Conservation (phyloP, 2,888 invertebrate genomes). For the Campopleginae sp. region DNA sequence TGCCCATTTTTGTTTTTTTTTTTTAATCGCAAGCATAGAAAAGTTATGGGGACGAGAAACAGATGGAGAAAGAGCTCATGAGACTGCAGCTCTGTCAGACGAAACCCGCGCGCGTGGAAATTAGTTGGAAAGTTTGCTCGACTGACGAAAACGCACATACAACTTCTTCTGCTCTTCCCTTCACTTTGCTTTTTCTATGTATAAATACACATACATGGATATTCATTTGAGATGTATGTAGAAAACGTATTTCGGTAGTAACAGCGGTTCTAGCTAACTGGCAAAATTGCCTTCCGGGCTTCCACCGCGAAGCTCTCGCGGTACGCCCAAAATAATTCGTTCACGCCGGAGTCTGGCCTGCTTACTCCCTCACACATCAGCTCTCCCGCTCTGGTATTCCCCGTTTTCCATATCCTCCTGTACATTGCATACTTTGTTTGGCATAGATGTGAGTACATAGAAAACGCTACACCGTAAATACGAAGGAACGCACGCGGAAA, state of each 20-base stretch:
- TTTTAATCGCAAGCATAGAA: slow-evolving; percentile 45
- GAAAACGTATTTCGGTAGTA: slow-evolving; percentile 66
- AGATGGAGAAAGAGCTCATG: slow-evolving; percentile 33
- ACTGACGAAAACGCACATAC: slow-evolving; percentile 29
- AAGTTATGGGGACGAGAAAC: slow-evolving; percentile 29
- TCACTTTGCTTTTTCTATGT: slow-evolving; percentile 18
- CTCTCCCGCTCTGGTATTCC: slow-evolving; percentile 46
- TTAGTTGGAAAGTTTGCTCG: slow-evolving; percentile 69
- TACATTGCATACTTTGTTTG: slow-evolving; percentile 59
- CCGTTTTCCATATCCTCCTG: slow-evolving; percentile 56
- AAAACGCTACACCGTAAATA: slow-evolving; percentile 33
- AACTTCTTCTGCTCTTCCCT: slow-evolving; percentile 56
- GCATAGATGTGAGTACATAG: slow-evolving; percentile 26
- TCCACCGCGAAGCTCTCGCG: slow-evolving; percentile 42
- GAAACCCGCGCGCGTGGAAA: slow-evolving; percentile 69
- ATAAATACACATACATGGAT: slow-evolving; percentile 8
- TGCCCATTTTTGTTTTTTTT: not conserved
- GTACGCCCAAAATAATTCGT: slow-evolving; percentile 63
- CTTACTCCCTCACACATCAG: slow-evolving; percentile 11
- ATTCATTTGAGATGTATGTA: slow-evolving; percentile 45
- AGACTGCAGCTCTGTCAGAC: slow-evolving; percentile 49
- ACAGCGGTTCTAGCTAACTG: slow-evolving; percentile 59
- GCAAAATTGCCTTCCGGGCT: slow-evolving; percentile 62
- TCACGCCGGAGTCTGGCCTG: slow-evolving; percentile 29
- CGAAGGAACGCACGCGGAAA: slow-evolving; percentile 54